Conservation (phyloP, 23 tunicate genomes). For the Trididemnum nubilum region DNA sequence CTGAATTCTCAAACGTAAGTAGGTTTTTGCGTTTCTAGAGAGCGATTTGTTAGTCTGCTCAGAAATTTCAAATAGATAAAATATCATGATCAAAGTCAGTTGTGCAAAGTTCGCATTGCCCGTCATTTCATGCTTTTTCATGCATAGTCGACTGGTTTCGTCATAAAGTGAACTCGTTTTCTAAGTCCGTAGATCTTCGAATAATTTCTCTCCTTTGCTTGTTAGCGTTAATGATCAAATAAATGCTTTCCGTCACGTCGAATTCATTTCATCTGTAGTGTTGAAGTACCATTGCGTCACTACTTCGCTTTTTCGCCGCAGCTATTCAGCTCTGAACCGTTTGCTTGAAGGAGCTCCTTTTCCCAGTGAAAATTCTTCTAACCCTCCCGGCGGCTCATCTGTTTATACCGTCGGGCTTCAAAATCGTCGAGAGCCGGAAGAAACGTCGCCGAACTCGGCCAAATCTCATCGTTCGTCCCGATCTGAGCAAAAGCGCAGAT, state of each 20-base stretch:
- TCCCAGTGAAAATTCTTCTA: conserved; percentile 5
- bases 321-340: conserved; percentile 63
- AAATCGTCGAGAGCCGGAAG: conserved; percentile 37
- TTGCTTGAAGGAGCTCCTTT: conserved; percentile 35
- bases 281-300: too few relatives aligned
- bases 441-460: conserved; percentile 30
- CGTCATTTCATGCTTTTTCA: too few relatives aligned
- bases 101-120: too few relatives aligned
- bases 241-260: too few relatives aligned
- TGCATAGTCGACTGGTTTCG: too few relatives aligned
- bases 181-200: too few relatives aligned
- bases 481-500: not conserved
- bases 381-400: conserved; percentile 28
- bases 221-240: too few relatives aligned
- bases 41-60: conserved; percentile 12
- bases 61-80: not conserved
- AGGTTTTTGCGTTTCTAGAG: not conserved
- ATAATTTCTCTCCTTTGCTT: too few relatives aligned
- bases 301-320: conserved; percentile 13
- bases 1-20: conserved; percentile 52
- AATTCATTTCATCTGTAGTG: too few relatives aligned
- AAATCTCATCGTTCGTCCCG: not conserved
- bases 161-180: too few relatives aligned
- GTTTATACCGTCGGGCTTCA: conserved; percentile 36
- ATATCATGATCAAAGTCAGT: too few relatives aligned